Evolutionary conservation across 2,113 vertebrate genomes (phyloP), one percentile per base, ranked within the genome.

Genomic region (Phylloscopus whistleri): DNA sequence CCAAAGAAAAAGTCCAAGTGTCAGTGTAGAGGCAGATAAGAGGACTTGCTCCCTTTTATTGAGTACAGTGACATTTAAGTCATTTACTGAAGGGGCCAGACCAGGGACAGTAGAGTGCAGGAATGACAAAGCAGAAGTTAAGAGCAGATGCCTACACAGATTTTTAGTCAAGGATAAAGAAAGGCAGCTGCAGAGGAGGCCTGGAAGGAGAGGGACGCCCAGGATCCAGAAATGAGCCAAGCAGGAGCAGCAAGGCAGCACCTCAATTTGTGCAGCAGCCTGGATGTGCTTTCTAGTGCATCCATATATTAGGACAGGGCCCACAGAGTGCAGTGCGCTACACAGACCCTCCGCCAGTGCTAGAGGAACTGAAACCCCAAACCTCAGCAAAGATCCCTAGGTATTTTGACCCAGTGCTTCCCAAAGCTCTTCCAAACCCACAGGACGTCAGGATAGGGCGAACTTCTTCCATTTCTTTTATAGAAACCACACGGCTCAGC

Each of bases 301-400:
- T 16, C n/a, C n/a, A 3, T 33, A 4, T 7, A 14, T 31, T 19
- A 30, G 13, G 24, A 6, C 1, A 7, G 30, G n/a, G 17, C 70
- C n/a, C 1, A 9, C 48, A n/a, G 49, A 68, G 49, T 0, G 0
- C 55, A 21, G 9, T 1, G 49, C 17, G 24, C 60, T 17, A 13
- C 0, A 0, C 37, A 31, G 51, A 53, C 16, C 39, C 76, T 51
- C 21, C 16, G 6, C 19, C 31, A 30, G 2, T 0, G 7, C 3
- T 6, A 43, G 13, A 18, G 20, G 39, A 44, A 20, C 15, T 7
- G 7, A 64, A 75, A 18, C 1, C 16, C 16, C 17, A 37, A 48
- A n/a, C 12, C 33, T 37, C n/a, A 48, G 44, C 37, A 20, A 7
- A 31, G 22, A 56, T 6, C 18, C 30, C 43, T 0, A 33, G 7